Evolutionary conservation across 92 coral and sea anemone species (phyloP).

Genomic region (Nematostella vectensis): DNA sequence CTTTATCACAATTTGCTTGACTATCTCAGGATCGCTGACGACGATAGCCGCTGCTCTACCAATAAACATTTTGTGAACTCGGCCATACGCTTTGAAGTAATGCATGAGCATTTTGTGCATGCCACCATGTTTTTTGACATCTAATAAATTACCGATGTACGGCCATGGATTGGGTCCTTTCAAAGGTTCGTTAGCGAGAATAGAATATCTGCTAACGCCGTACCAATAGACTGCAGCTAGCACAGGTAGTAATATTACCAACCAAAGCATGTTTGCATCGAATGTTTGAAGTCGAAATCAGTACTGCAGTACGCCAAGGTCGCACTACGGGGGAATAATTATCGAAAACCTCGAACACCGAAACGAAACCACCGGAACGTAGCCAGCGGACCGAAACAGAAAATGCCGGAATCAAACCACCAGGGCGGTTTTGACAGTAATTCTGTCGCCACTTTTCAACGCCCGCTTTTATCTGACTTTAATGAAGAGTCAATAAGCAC

Average conservation of each 20-base stretch:
- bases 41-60: conserved; percentile 46
- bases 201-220: conserved; percentile 39
- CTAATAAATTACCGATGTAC: conserved; percentile 59
- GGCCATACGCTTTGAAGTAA: conserved; percentile 61
- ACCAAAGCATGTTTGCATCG: background rate
- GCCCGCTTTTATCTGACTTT: too few relatives aligned
- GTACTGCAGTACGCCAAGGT: too few relatives aligned
- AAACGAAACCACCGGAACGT: too few relatives aligned
- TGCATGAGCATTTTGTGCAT: conserved; percentile 48
- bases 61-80: conserved; percentile 47
- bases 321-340: too few relatives aligned
- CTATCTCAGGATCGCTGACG: conserved; percentile 55
- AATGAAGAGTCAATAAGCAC: too few relatives aligned
- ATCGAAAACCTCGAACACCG: too few relatives aligned
- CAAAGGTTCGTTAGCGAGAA: conserved; percentile 30
- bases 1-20: conserved; percentile 58
- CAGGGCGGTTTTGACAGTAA: too few relatives aligned
- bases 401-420: too few relatives aligned
- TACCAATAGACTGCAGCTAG: conserved; percentile 47
- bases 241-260: conserved; percentile 14
- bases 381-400: too few relatives aligned
- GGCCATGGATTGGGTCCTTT: conserved; percentile 67
- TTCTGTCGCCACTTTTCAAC: too few relatives aligned
- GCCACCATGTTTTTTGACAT: conserved; percentile 53
- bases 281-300: too few relatives aligned